Evolutionary conservation across 2,113 vertebrate genomes (phyloP).

Genomic region (Megaceryle maxima): DNA sequence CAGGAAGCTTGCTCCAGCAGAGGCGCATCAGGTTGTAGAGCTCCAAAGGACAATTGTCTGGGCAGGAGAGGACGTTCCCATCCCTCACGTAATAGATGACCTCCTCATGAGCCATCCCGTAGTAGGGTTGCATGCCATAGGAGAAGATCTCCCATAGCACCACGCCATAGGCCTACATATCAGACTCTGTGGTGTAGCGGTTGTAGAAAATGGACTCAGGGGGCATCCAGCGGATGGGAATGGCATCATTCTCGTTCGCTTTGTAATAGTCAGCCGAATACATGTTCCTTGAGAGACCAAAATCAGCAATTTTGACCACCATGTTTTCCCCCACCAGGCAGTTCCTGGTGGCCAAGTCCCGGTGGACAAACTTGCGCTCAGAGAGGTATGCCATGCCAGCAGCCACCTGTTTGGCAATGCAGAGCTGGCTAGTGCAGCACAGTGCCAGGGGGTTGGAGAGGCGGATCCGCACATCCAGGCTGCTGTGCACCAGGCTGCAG

Average conservation of each 20-base stretch:
- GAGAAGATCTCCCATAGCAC: slow-evolving; percentile 98
- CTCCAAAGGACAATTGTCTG: slow-evolving; percentile 90
- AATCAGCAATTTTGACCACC: slow-evolving; percentile 97
- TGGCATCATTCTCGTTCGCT: slow-evolving; percentile 94
- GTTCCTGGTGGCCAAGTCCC: slow-evolving; percentile 95
- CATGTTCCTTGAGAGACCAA: slow-evolving; percentile 95
- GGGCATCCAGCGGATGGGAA: slow-evolving; percentile 99
- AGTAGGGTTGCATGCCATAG: slow-evolving; percentile 96
- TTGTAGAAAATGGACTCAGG: slow-evolving; percentile 99
- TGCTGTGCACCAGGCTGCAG: slow-evolving; percentile 77
- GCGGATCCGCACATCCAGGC: slow-evolving; percentile 62
- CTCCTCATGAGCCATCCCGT: slow-evolving; percentile 97
- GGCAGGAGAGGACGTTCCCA: slow-evolving; percentile 91
- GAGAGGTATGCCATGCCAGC: slow-evolving; percentile 96
- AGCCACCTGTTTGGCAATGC: slow-evolving; percentile 91
- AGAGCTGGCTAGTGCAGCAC: slow-evolving; percentile 87
- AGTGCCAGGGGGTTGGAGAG: slow-evolving; percentile 73
- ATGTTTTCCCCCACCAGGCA: slow-evolving; percentile 93
- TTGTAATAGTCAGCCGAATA: slow-evolving; percentile 99
- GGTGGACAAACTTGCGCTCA: slow-evolving; percentile 96
- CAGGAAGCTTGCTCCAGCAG: slow-evolving; percentile 91
- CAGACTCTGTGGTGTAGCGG: slow-evolving; percentile 95
- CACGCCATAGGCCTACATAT: slow-evolving; percentile 97
- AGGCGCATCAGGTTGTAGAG: slow-evolving; percentile 97
- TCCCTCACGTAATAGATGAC: slow-evolving; percentile 97